Base-by-base conservation (phyloP, 2,888 invertebrate species). In the Hypercompe scribonia region DNA sequence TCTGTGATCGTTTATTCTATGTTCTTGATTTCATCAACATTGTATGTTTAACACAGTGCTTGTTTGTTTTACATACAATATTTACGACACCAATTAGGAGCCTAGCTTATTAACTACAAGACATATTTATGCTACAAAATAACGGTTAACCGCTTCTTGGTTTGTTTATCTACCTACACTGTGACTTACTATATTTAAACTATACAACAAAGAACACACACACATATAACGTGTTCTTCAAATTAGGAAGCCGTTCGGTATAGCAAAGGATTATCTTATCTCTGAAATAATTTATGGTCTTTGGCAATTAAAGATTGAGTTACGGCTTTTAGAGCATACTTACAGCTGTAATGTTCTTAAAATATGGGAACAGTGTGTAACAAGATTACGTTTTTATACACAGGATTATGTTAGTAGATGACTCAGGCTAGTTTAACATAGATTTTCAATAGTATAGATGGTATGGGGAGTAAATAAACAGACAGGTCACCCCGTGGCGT, bases 61-160 rank as follows among this genome's bases (percentile, higher is more conserved):
- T 93, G 94, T 94, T 94, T 93, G 91, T 93, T 93, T 93, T 90
- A 92, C 87, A 90, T 91, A 88, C 89, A 87, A 89, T 92, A 92
- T 94, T 94, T 94, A 94, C 90, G 92, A 88, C 78, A 85, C 89
- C 92, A 93, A 94, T 93, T 93, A 94, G 88, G 86, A 87, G 88
- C 85, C 87, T 88, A 87, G 90, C 90, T 92, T 94, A 94, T 94
- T 93, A 93, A 93, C 92, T 89, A 89, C 84, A 81, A 88, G 88
- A 90, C 82, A 89, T 92, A 92, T 92, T 93, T 90, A 91, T 88
- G 88, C 72, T 81, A 75, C 84, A 84, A 89, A 90, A 88, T 90
- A 89, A 90, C 89, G 82, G 88, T 85, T 82, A 71, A 81, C 78
- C 83, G 80, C 78, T 78, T 73, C 74, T 67, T 75, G 88, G 90